Conservation (phyloP, 2,888 invertebrate genomes). For the Ariolimax columbianus region DNA sequence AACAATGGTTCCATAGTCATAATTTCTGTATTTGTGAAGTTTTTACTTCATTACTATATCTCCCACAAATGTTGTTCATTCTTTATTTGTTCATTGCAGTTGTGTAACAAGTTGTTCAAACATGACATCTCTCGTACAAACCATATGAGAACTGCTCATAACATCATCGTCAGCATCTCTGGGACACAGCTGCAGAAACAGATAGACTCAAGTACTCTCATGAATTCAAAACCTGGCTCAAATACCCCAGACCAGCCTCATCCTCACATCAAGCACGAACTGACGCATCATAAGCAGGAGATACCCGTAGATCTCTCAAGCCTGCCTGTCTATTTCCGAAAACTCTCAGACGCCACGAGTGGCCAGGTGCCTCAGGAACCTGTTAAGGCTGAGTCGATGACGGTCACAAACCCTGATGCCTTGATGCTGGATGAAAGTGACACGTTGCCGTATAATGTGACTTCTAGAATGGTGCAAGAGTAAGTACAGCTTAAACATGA, state of each 20-base stretch:
- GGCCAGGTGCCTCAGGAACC: not conserved
- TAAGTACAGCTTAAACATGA: constrained; percentile 25
- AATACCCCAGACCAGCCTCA: constrained; percentile 12
- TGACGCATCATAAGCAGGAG: constrained; percentile 15
- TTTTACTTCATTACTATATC: too few species aligned
- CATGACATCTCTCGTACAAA: constrained; percentile 41
- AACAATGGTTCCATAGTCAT: too few species aligned
- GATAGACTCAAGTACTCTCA: not conserved
- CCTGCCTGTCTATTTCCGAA: not conserved
- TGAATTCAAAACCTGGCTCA: constrained; percentile 30
- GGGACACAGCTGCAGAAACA: constrained; percentile 6
- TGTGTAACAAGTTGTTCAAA: constrained; percentile 49
- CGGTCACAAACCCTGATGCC: not conserved
- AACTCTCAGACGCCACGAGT: not conserved
- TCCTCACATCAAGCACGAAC: constrained; percentile 35
- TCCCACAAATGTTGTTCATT: too few species aligned
- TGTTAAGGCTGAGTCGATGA: constrained; percentile 6
- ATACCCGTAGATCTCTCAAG: constrained; percentile 21
- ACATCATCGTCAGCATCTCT: constrained; percentile 35
- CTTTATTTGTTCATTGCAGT: too few species aligned
- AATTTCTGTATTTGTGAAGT: too few species aligned
- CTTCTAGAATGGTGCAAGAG: constrained; percentile 48
- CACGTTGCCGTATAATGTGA: constrained; percentile 48
- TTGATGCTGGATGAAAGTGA: constrained; percentile 45
- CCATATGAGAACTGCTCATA: constrained; percentile 49